Evolutionary conservation across 1,140 invertebrate species (phyloP), one percentile per base, ranked within the genome.

Genomic region (Megathymus violae): DNA sequence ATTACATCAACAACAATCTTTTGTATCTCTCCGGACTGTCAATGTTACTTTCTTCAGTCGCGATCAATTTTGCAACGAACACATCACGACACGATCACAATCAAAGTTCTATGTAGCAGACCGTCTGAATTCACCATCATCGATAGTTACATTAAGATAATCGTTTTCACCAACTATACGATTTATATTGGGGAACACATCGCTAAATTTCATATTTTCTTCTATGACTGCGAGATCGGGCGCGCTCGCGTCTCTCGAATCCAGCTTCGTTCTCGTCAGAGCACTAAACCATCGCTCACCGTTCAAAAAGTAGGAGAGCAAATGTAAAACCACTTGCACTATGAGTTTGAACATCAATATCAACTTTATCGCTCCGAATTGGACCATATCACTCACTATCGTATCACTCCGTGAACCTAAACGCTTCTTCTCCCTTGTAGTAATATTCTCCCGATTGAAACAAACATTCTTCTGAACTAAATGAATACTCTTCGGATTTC

Each of bases 241-340:
- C 31, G 48, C 36, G 22, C 41, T 56, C 34, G 59, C 44, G 27
- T 59, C 56, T 34, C 10, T 31, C 7, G 14, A 16, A 3, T 47
- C 19, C 17, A 14, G 5, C 31, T 48, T n/a, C 1, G 19, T 22
- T 16, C 31, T 52, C 6, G 10, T 31, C 11, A 19, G 19, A 19
- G 40, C 13, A 25, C 50, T 13, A 11, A 40, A 31, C 52, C 52
- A 43, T 5, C 10, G 14, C 15, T 48, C 46, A 58, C 67, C 66
- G 27, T 74, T 60, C n/a, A 77, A 34, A 54, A 87, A 69, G 61
- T 64, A 76, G 36, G 73, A 63, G 17, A 87, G 77, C 79, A 85
- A 82, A 82, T 87, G 82, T 82, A 88, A 73, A 82, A 87, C 77
- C 80, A 85, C 80, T 82, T 71, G 82, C 80, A 72, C 74, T 9